A percentile compares a stretch with the other conserved stretches of the same genome.
Conservation (phyloP, 2,797 vertebrate genomes). For the Molossus alvarezi region DNA sequence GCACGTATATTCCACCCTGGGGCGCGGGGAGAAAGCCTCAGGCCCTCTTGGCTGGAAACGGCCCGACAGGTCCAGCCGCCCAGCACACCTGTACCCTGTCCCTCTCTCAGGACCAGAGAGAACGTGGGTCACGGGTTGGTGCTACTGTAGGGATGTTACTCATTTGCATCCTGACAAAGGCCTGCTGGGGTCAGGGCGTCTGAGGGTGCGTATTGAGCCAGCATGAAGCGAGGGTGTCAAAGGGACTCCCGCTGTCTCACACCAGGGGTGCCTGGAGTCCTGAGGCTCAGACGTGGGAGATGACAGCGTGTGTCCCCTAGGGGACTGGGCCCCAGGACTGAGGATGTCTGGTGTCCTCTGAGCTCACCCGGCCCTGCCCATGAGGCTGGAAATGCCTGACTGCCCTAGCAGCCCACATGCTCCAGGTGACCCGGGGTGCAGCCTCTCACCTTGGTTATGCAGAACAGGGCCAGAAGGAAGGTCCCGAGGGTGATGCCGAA, state of each 20-base stretch:
- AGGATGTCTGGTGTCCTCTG: fast-evolving
- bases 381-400: background rate
- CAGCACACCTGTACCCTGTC: background rate
- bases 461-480: constrained; percentile 96
- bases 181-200: background rate
- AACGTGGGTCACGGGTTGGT: fast-evolving
- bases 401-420: background rate
- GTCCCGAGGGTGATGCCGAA: constrained; percentile 94
- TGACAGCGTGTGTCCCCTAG: fast-evolving
- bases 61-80: fast-evolving
- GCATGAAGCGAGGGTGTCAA: background rate
- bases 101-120: background rate
- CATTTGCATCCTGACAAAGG: background rate
- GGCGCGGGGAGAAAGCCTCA: constrained; percentile 9
- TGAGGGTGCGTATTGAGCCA: background rate
- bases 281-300: background rate
- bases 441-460: constrained; percentile 96
- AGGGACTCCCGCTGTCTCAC: background rate
- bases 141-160: fast-evolving
- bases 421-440: background rate
- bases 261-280: background rate
- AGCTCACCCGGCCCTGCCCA: background rate
- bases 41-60: background rate
- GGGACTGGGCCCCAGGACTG: background rate
- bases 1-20: constrained; percentile 98